Base-by-base conservation (phyloP, 2,797 vertebrate species). In the Leontopithecus rosalia region DNA sequence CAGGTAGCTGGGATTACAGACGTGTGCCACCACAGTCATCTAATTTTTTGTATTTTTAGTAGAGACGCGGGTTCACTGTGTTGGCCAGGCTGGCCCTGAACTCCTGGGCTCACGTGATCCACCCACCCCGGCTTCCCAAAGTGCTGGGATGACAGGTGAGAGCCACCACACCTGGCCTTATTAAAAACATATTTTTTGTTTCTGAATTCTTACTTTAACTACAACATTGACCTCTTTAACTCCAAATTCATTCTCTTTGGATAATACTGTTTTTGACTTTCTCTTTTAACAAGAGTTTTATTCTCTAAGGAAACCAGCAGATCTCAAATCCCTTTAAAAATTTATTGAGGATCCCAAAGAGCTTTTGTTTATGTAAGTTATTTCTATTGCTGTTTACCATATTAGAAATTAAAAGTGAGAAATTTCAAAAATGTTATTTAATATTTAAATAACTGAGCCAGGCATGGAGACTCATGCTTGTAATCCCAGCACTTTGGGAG, bases 211-310 rank as follows among this genome's bases (percentile, higher is more conserved):
- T 84, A 93, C 24, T 83, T 88, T 83, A 91, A 67, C 46, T 88
- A 46, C 46, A 64, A 94, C 13, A 95, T 2, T 64, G 41, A 70
- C 67, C 36, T 96, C 43, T 91, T 91, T 90, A 84, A 96, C 90
- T 88, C 33, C 73, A 94, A 85, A 91, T 77, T 28, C 5, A 41
- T 84, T 84, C 33, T 83, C 24, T 93, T 94, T 94, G 79, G 30
- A 94, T 77, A 73, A 94, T 82, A 13, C n/a, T 41, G 76, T 58
- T 70, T 73, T 88, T 96, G 7, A 87, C 10, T 96, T 97, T 95
- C 43, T 88, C 20, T 94, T 81, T 95, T 88, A 80, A 88, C 7
- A 12, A n/a, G 19, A 7, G 0, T 24, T 95, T 91, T 95, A 94
- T 77, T 88, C 13, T 12, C 46, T 95, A 70, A 77, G 2, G 93